Evolutionary conservation across 2,888 invertebrate genomes (phyloP).

Genomic region (Dynastes grantii): DNA sequence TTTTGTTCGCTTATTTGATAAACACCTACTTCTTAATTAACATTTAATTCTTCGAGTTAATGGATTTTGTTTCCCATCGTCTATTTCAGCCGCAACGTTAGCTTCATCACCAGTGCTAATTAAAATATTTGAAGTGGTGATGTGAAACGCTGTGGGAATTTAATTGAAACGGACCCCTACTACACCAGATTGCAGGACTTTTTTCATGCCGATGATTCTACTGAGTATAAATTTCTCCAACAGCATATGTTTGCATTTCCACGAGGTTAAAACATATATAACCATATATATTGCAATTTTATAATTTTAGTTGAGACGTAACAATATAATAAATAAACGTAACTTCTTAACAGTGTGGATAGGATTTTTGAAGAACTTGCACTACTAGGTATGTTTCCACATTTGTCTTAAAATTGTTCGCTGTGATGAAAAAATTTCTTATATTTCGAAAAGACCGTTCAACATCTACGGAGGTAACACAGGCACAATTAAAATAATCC

Average conservation of each 20-base stretch:
- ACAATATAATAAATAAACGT: too few species aligned
- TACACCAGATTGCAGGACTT: neutral
- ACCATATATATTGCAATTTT: too few species aligned
- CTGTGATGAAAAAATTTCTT: too few species aligned
- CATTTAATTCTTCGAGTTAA: conserved; percentile 2
- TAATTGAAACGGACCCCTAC: conserved; percentile 14
- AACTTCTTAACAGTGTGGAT: too few species aligned
- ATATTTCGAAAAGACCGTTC: too few species aligned
- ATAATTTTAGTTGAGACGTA: too few species aligned
- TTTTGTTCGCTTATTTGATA: neutral
- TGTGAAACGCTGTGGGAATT: conserved; percentile 16
- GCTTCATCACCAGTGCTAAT: neutral
- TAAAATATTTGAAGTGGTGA: conserved; percentile 13
- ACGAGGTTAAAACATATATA: neutral
- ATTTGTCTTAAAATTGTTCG: too few species aligned
- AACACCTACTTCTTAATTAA: conserved; percentile 5
- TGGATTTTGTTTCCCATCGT: conserved; percentile 12
- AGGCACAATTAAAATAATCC: too few species aligned
- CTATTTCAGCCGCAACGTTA: neutral
- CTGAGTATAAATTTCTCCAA: neutral
- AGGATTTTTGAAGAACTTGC: too few species aligned
- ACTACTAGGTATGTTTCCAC: too few species aligned
- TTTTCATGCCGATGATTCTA: neutral
- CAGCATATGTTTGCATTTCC: neutral
- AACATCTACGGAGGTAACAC: too few species aligned